Evolutionary conservation across 2,888 invertebrate genomes (phyloP).

Genomic region (Phyllotreta striolata): DNA sequence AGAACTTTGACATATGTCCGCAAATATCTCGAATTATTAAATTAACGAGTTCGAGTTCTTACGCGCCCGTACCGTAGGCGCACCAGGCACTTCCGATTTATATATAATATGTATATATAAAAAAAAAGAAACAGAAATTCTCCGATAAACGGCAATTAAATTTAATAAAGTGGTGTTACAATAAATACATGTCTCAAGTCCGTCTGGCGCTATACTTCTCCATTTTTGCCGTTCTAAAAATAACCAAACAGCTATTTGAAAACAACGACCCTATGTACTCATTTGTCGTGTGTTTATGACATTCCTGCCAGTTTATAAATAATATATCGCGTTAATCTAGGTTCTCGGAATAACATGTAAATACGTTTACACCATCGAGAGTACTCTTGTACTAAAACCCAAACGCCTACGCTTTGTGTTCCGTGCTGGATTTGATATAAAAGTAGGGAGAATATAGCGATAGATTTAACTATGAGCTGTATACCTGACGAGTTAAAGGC

Average conservation of each 20-base stretch:
- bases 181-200: slow-evolving; percentile 41
- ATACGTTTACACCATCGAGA: slow-evolving; percentile 8
- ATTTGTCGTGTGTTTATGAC: slow-evolving; percentile 51
- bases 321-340: slow-evolving; percentile 44
- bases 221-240: slow-evolving; percentile 49
- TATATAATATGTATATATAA: too few relatives aligned
- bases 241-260: slow-evolving; percentile 43
- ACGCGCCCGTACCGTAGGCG: too few relatives aligned
- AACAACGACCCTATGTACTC: slow-evolving; percentile 54
- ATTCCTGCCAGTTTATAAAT: slow-evolving; percentile 42
- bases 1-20: too few relatives aligned
- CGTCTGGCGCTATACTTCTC: slow-evolving; percentile 48
- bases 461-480: too few relatives aligned
- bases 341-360: slow-evolving; percentile 43
- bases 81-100: too few relatives aligned
- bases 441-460: too few relatives aligned
- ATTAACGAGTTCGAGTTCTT: too few relatives aligned
- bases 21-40: too few relatives aligned
- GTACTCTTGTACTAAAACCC: too few relatives aligned
- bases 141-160: slow-evolving; percentile 34
- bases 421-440: too few relatives aligned
- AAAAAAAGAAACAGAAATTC: slow-evolving; percentile 16
- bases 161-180: slow-evolving; percentile 37
- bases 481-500: too few relatives aligned
- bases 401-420: too few relatives aligned